Evolutionary conservation across 2,888 invertebrate species (phyloP).

Genomic region (Drosophila anomalata): DNA sequence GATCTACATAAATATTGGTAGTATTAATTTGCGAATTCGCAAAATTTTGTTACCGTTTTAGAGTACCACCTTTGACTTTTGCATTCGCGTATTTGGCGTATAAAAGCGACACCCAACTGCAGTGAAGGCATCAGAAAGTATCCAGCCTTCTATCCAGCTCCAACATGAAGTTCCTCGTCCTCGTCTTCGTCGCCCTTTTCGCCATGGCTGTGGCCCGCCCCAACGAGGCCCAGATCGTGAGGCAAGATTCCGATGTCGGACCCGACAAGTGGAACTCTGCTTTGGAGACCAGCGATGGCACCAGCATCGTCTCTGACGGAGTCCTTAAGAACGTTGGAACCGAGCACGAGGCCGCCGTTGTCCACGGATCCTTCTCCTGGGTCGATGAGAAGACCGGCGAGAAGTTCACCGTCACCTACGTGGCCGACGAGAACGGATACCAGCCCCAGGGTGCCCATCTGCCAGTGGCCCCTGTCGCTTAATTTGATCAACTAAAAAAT

Average conservation of each 20-base stretch:
- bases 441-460: slow-evolving; percentile 85
- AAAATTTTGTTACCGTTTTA: slow-evolving; percentile 7
- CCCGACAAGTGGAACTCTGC: slow-evolving; percentile 17
- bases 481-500: slow-evolving; percentile 7
- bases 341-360: slow-evolving; percentile 85
- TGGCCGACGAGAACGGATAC: slow-evolving; percentile 83
- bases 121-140: slow-evolving; percentile 44
- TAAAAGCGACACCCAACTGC: slow-evolving; percentile 40
- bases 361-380: slow-evolving; percentile 85
- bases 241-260: slow-evolving; percentile 28
- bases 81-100: slow-evolving; percentile 18
- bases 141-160: slow-evolving; percentile 25
- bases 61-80: slow-evolving; percentile 45
- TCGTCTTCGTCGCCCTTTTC: slow-evolving; percentile 66
- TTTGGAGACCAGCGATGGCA: slow-evolving; percentile 37
- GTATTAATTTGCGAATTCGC: slow-evolving; percentile 26
- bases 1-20: slow-evolving; percentile 37
- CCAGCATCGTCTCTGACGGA: slow-evolving; percentile 72
- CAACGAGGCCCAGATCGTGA: slow-evolving; percentile 43
- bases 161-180: slow-evolving; percentile 65
- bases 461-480: slow-evolving; percentile 78
- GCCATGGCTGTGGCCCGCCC: slow-evolving; percentile 68
- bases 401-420: slow-evolving; percentile 85
- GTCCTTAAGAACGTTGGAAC: slow-evolving; percentile 85
- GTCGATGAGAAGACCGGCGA: slow-evolving; percentile 83